Conservation (phyloP, 2,113 vertebrate species). For the Eulacestoma nigropectus region DNA sequence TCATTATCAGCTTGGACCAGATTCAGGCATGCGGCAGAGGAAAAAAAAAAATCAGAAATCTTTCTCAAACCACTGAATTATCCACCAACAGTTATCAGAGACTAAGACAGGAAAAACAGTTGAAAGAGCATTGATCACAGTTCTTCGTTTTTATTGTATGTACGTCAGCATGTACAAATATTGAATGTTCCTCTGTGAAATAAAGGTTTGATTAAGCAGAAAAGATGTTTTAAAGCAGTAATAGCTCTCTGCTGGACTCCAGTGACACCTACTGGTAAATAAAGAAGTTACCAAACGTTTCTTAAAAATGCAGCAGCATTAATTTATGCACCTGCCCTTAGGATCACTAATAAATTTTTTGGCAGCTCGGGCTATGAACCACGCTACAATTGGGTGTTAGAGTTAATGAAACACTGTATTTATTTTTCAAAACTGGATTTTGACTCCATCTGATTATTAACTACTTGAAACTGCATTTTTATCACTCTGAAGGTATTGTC, state of each 20-base stretch:
- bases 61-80: not conserved
- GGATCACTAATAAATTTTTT: not conserved
- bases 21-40: not conserved
- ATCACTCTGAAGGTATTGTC: not conserved
- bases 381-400: not conserved
- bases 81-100: not conserved
- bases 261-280: conserved; percentile 59
- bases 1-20: not conserved
- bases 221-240: not conserved
- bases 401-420: not conserved
- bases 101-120: not conserved
- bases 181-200: not conserved
- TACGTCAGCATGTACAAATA: not conserved
- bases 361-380: not conserved
- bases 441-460: not conserved
- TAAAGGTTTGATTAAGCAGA: not conserved
- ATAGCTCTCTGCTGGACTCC: conserved; percentile 1
- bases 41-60: not conserved
- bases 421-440: not conserved
- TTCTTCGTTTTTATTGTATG: not conserved
- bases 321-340: not conserved
- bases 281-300: not conserved
- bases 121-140: not conserved
- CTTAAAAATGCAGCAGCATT: not conserved
- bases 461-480: not conserved